Percentiles rank a stretch among this genome's conserved stretches.
Conservation (phyloP, 1,140 invertebrate species). For the Nautilus pompilius region DNA sequence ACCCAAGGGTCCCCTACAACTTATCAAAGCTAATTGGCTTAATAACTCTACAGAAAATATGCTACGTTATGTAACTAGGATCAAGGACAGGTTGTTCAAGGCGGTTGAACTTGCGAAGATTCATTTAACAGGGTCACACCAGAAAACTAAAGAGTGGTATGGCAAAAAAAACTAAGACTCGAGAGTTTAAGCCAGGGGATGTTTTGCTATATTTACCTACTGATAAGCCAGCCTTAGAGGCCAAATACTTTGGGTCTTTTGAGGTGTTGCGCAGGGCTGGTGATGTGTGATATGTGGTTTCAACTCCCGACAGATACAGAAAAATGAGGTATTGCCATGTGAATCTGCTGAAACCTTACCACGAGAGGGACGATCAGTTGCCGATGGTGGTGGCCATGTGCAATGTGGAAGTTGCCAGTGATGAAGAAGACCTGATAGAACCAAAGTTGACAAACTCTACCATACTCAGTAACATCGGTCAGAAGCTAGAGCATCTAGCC, state of each 20-base stretch:
- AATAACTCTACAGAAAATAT: slow-evolving; percentile 8
- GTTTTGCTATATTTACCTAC: slow-evolving; percentile 15
- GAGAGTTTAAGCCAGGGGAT: slow-evolving; percentile 16
- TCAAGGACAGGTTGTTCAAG: slow-evolving; percentile 15
- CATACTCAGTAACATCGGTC: not conserved
- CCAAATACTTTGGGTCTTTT: slow-evolving; percentile 19
- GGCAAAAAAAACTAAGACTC: slow-evolving; percentile 12
- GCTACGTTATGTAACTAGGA: slow-evolving; percentile 13
- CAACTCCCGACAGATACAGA: slow-evolving; percentile 15
- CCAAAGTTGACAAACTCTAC: slow-evolving; percentile 1
- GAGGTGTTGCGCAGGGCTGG: slow-evolving; percentile 7
- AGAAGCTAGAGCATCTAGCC: not conserved
- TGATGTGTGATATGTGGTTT: slow-evolving; percentile 17
- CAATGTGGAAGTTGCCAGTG: no score
- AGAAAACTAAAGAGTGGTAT: slow-evolving; percentile 22
- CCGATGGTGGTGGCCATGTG: no score
- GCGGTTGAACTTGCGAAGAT: slow-evolving; percentile 12
- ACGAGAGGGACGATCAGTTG: not conserved
- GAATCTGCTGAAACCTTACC: slow-evolving; percentile 20
- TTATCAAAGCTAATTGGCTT: slow-evolving; percentile 17
- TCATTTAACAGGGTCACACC: slow-evolving; percentile 11
- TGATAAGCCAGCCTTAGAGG: slow-evolving; percentile 8
- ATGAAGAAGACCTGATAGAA: not conserved
- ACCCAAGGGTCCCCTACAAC: slow-evolving; percentile 13
- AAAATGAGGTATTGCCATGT: slow-evolving; percentile 10